phyloP scores from a whole-genome alignment of 1,140 invertebrate species.

The Nebria ingens region DNA sequence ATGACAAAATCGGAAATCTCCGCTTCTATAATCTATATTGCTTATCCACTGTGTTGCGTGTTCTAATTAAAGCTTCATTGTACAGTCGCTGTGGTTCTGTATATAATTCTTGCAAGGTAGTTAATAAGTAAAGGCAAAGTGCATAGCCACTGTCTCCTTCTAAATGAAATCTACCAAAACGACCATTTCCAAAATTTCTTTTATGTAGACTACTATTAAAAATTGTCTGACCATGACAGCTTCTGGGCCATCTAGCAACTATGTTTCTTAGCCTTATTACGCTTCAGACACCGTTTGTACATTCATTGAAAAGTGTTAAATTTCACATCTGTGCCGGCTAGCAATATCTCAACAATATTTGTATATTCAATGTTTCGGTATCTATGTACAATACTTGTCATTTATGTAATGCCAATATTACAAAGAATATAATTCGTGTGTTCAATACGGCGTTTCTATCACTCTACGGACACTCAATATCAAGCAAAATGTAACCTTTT shows the following conservation, averaged over 20 bases:
- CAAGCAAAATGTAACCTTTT: too few relatives aligned
- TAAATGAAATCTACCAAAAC: background rate
- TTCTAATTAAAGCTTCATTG: slow-evolving; percentile 23
- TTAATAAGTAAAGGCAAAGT: background rate
- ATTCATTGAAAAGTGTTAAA: slow-evolving; percentile 35
- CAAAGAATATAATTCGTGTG: too few relatives aligned
- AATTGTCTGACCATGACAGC: slow-evolving; percentile 27
- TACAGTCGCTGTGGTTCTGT: background rate
- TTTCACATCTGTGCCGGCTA: too few relatives aligned
- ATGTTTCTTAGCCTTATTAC: slow-evolving; percentile 29
- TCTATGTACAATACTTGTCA: too few relatives aligned
- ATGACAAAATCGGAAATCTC: slow-evolving; percentile 27
- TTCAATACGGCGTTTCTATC: too few relatives aligned
- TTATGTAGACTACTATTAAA: slow-evolving; percentile 15
- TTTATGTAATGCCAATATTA: too few relatives aligned
- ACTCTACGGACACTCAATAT: too few relatives aligned
- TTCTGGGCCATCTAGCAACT: slow-evolving; percentile 31
- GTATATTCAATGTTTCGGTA: too few relatives aligned
- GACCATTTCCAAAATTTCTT: background rate
- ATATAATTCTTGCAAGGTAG: background rate
- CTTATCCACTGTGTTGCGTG: slow-evolving; percentile 30
- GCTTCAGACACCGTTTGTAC: slow-evolving; percentile 30
- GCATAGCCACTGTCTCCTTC: background rate
- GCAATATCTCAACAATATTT: too few relatives aligned
- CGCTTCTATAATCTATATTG: slow-evolving; percentile 30